Conservation (phyloP, 1,140 invertebrate genomes). For the Cyclargus thomasi region DNA sequence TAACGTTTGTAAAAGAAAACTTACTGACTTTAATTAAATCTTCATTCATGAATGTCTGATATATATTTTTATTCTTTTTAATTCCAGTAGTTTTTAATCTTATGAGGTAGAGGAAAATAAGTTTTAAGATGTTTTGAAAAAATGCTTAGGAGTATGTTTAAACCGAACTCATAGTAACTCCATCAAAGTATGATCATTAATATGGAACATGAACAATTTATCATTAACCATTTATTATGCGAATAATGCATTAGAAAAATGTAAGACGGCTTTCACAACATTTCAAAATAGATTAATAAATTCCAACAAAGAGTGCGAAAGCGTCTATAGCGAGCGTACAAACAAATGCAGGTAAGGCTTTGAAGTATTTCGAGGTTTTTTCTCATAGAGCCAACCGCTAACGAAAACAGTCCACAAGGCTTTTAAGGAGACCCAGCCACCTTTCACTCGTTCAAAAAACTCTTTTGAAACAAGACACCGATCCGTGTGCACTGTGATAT, state of each 20-base stretch:
- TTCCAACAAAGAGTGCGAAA: constrained; percentile 12
- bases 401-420: constrained; percentile 56
- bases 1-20: too few relatives aligned
- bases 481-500: constrained; percentile 45
- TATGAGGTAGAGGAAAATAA: too few relatives aligned
- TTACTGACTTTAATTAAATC: too few relatives aligned
- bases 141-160: too few relatives aligned
- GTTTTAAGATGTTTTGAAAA: too few relatives aligned
- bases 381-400: constrained; percentile 43
- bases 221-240: too few relatives aligned
- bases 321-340: constrained; percentile 4
- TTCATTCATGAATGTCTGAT: too few relatives aligned
- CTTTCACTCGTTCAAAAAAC: constrained; percentile 56
- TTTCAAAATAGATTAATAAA: neutral
- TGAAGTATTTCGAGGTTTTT: constrained; percentile 29
- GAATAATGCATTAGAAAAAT: neutral
- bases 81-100: too few relatives aligned
- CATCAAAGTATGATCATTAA: too few relatives aligned
- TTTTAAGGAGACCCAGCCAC: constrained; percentile 57
- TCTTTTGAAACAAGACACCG: constrained; percentile 59
- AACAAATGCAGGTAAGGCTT: constrained; percentile 18
- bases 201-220: too few relatives aligned
- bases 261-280: neutral
- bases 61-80: too few relatives aligned
- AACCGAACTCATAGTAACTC: too few relatives aligned